These are phyloP conservation scores for Elysia chlorotica DNA, from an alignment of 1,140 invertebrate species.

Conservation along the genomic window DNA sequence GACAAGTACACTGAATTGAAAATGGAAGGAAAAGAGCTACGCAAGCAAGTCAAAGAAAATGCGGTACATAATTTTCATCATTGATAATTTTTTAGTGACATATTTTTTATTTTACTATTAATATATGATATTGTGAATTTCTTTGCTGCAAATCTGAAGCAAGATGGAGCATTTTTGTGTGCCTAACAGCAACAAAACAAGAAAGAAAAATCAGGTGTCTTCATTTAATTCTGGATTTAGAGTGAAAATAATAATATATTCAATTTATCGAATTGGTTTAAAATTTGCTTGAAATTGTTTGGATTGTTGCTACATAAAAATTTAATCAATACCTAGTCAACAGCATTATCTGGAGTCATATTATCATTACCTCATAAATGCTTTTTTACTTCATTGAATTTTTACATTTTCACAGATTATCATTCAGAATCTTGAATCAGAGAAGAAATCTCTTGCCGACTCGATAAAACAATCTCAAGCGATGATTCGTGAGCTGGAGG, in stretches of 20 bases:
- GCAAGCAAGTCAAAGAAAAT: conserved; percentile 39
- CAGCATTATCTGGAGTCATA: neutral
- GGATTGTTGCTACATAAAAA: neutral
- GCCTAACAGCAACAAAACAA: too few species aligned
- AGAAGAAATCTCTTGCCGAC: conserved; percentile 45
- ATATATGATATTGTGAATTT: too few species aligned
- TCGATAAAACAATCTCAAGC: conserved; percentile 37
- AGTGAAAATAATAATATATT: too few species aligned
- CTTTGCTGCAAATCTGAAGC: too few species aligned
- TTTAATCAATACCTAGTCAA: neutral
- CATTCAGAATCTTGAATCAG: conserved; percentile 37
- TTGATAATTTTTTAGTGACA: conserved; percentile 6
- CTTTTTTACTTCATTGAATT: neutral
- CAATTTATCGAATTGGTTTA: too few species aligned
- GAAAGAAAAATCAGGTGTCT: too few species aligned
- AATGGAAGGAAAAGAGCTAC: conserved; percentile 30
- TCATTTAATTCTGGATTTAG: too few species aligned
- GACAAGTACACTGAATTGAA: conserved; percentile 38
- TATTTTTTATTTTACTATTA: neutral
- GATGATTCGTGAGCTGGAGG: conserved; percentile 34
- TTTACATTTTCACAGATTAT: conserved; percentile 30
- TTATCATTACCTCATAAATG: neutral
- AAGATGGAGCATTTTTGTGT: too few species aligned
- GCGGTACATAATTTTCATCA: too few species aligned
- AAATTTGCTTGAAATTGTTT: too few species aligned